A percentile compares a stretch with the other conserved stretches of the same genome.
These are phyloP conservation scores for Tetragonula clypearis DNA, from an alignment of 1,140 invertebrate genomes.

Conservation along the genomic window DNA sequence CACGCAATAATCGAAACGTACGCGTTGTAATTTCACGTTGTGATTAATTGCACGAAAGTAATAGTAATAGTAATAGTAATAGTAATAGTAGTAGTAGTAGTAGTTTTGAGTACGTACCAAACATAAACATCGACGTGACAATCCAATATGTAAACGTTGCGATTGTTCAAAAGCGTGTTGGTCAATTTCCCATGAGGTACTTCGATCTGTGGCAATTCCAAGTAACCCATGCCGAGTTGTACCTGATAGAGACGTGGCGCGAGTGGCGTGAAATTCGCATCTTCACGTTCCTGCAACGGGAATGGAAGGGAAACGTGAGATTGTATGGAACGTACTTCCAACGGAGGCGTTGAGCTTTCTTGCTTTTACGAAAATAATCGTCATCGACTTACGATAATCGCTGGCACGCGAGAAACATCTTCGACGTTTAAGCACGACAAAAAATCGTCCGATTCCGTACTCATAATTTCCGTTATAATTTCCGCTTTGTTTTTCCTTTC, in stretches of 20 bases:
- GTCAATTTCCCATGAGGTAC: conserved; percentile 89
- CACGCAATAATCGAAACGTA: neutral
- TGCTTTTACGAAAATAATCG: neutral
- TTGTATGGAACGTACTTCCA: neutral
- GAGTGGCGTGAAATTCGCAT: conserved; percentile 88
- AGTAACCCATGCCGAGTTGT: conserved; percentile 97
- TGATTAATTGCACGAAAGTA: neutral
- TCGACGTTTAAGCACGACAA: conserved; percentile 87
- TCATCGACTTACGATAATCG: conserved; percentile 55
- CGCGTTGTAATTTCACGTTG: neutral
- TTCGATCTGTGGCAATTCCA: conserved; percentile 98
- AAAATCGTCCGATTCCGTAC: conserved; percentile 92
- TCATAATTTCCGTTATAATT: conserved; percentile 92
- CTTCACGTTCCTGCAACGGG: conserved; percentile 88
- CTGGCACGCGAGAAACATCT: conserved; percentile 74
- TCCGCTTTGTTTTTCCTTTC: conserved; percentile 98
- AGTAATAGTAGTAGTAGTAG: too few relatives aligned
- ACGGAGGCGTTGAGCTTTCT: neutral
- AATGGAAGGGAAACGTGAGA: neutral
- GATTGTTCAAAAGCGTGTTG: conserved; percentile 91
- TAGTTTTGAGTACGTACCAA: conserved; percentile 86
- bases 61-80: too few relatives aligned
- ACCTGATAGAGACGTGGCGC: conserved; percentile 96
- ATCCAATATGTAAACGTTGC: conserved; percentile 99
- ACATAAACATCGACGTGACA: conserved; percentile 98